These are phyloP conservation scores for Reinhardtius hippoglossoides DNA, from an alignment of 2,113 vertebrate genomes.

Conservation along the genomic window DNA sequence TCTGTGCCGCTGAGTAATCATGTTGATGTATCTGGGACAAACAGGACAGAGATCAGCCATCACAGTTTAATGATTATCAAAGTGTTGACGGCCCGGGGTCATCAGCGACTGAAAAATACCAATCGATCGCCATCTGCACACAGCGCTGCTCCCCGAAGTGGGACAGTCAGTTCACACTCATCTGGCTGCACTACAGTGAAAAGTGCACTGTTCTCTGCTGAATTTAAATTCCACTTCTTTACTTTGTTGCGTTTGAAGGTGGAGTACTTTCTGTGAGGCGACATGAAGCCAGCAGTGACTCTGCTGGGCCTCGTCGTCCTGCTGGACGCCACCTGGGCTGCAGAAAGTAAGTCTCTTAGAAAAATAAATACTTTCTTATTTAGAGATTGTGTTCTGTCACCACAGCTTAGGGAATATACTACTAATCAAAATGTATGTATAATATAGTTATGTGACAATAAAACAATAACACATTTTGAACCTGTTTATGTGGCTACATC, in stretches of 20 bases:
- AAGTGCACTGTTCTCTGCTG: no score
- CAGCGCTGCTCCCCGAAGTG: conserved; percentile 20
- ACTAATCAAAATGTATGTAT: neutral
- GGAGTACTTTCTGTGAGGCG: conserved; percentile 3
- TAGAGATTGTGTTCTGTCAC: no score
- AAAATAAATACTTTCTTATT: no score
- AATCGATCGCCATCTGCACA: conserved; percentile 62
- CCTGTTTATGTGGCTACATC: neutral
- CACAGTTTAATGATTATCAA: conserved; percentile 76
- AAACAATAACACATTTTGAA: no score
- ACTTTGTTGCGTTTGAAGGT: neutral
- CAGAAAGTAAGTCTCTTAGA: conserved; percentile 72
- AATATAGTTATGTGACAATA: no score
- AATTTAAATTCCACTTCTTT: neutral
- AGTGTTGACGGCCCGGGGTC: conserved; percentile 52
- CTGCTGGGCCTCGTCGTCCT: conserved; percentile 76
- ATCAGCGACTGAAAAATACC: conserved; percentile 57
- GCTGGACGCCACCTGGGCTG: conserved; percentile 65
- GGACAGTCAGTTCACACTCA: conserved; percentile 15
- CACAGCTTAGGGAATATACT: no score
- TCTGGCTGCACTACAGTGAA: neutral
- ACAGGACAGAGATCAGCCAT: conserved; percentile 41
- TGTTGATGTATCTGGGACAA: conserved; percentile 37
- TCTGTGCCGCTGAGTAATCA: neutral
- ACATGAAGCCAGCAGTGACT: conserved; percentile 74